A percentile compares a stretch with the other conserved stretches of the same genome.
Conservation (phyloP, 2,113 vertebrate genomes). For the Desmodus rotundus region DNA sequence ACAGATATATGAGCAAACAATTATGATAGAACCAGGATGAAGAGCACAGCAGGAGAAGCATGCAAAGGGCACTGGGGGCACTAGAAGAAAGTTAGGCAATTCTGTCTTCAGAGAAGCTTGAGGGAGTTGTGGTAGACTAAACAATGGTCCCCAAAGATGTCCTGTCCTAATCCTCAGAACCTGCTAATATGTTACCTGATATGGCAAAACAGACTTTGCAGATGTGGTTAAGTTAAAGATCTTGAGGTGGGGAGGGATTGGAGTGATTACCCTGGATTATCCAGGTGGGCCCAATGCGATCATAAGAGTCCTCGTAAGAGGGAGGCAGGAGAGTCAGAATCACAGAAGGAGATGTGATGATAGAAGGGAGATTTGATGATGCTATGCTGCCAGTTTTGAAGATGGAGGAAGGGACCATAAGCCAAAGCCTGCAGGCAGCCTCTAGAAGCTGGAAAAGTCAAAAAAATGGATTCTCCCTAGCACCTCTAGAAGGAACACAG, state of each 20-base stretch:
- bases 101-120: background rate
- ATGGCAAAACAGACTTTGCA: background rate
- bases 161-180: background rate
- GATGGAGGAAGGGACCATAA: background rate
- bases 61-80: background rate
- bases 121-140: background rate
- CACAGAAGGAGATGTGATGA: background rate
- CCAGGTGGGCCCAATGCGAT: background rate
- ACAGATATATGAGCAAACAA: background rate
- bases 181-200: background rate
- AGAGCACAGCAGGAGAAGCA: background rate
- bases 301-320: background rate
- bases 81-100: background rate
- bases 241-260: background rate
- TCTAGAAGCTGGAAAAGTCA: background rate
- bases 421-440: background rate
- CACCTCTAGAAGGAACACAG: background rate
- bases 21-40: background rate
- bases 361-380: background rate
- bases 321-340: background rate
- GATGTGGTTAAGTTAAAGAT: background rate
- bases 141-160: background rate
- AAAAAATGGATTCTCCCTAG: background rate
- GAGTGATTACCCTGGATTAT: background rate
- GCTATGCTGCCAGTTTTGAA: background rate